Evolutionary conservation across 2,888 invertebrate genomes (phyloP), one percentile per base, ranked within the genome.

Genomic region (Alloplasta piceator): DNA sequence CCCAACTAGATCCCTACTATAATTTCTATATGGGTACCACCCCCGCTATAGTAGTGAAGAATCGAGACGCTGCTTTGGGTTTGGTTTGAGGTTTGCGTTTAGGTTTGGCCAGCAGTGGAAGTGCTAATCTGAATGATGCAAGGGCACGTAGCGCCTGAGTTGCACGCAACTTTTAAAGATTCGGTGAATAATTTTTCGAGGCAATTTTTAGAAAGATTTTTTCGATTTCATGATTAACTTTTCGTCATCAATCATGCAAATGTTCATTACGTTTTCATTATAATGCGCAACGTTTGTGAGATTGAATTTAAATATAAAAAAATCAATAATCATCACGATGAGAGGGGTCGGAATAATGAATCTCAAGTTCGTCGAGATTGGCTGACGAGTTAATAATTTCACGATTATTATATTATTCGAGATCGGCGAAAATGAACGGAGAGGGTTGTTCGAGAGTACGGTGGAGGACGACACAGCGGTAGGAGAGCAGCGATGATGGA

Each of bases 351-450:
- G 63, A 63, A 68, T 76, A 66, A 78, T 78, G 78, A 70, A 74
- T 78, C 6, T 41, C 64, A 41, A 71, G 52, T 66, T 46, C n/a
- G 41, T 14, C 16, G 74, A 41, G 70, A 78, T 66, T 74, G 61
- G 66, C 55, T 43, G 7, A 6, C 48, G 81, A 75, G 80, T 81
- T 82, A 76, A 77, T 83, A 81, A 83, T 83, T 83, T 68, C 73
- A 67, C 78, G 78, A 83, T 84, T 80, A 84, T 83, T 84, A 82
- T 83, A 83, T 84, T 83, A 83, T 81, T 83, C 78, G 75, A 56
- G 83, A 84, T 84, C 78, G 80, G 82, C 58, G 50, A 67, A 58
- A 71, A 67, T 66, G 75, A 72, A 78, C 52, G 43, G 14, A 68
- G 26, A 74, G 50, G 64, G 73, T 70, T 67, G 73, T 66, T 73